Percentiles rank a stretch among this genome's conserved stretches.
phyloP scores from a whole-genome alignment of 2,113 vertebrate genomes.

The Gymnogyps californianus region DNA sequence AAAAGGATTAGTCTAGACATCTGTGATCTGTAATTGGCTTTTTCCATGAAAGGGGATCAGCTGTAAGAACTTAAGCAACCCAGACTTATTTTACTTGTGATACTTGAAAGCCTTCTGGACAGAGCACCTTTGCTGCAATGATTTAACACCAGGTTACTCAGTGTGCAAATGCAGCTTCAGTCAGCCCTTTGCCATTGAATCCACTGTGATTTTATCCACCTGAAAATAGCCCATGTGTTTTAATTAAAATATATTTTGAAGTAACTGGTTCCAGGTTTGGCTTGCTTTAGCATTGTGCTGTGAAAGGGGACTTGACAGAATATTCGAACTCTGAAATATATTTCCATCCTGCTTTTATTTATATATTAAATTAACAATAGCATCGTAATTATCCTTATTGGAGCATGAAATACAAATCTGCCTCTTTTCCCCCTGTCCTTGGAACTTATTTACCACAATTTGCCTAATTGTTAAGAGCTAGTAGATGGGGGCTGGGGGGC shows the following conservation, averaged over 20 bases:
- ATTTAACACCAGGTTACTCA: slow-evolving; percentile 19
- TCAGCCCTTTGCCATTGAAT: slow-evolving; percentile 20
- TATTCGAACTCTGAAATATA: background rate
- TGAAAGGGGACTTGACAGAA: background rate
- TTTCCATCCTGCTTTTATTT: slow-evolving; percentile 46
- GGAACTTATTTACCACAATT: slow-evolving; percentile 40
- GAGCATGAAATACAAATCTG: slow-evolving; percentile 56
- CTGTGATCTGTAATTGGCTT: slow-evolving; percentile 69
- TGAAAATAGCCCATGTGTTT: slow-evolving; percentile 30
- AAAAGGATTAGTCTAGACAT: slow-evolving; percentile 66
- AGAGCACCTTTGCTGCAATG: slow-evolving; percentile 48
- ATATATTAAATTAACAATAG: slow-evolving; percentile 46
- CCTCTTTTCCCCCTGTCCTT: slow-evolving; percentile 20
- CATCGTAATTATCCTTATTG: slow-evolving; percentile 38
- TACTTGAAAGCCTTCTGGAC: slow-evolving; percentile 57
- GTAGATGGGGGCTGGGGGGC: background rate
- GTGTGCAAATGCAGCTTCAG: background rate
- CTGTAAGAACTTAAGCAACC: slow-evolving; percentile 68
- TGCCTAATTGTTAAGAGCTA: slow-evolving; percentile 28
- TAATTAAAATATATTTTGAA: slow-evolving; percentile 43
- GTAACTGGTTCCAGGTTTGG: slow-evolving; percentile 18
- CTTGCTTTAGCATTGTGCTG: background rate
- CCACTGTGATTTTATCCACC: slow-evolving; percentile 42
- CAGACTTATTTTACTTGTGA: slow-evolving; percentile 62
- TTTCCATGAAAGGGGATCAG: slow-evolving; percentile 57